phyloP scores from a whole-genome alignment of 2,797 vertebrate species.

The Momotus momota region DNA sequence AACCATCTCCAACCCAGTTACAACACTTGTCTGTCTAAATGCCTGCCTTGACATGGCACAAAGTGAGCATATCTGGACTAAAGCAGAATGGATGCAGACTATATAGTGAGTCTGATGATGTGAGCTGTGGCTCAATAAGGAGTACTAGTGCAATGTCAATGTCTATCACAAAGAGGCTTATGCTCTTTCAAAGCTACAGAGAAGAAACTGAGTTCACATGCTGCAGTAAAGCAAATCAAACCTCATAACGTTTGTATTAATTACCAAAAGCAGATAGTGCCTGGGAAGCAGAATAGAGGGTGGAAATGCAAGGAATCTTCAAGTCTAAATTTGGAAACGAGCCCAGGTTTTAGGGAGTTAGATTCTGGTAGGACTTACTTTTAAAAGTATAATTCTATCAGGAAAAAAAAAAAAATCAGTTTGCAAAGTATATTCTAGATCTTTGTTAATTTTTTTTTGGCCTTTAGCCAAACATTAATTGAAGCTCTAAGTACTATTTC shows the following conservation, averaged over 20 bases:
- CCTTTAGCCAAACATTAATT: slow-evolving; percentile 39
- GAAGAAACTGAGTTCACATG: slow-evolving; percentile 78
- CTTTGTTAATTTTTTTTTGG: slow-evolving; percentile 14
- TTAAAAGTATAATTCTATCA: slow-evolving; percentile 60
- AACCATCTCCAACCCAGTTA: not conserved
- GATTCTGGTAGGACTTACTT: slow-evolving; percentile 18
- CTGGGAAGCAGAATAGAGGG: slow-evolving; percentile 55
- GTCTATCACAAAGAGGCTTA: slow-evolving; percentile 72
- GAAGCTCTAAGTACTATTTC: slow-evolving; percentile 41
- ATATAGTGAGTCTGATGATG: not conserved
- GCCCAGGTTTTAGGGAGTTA: slow-evolving; percentile 22
- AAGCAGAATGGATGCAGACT: slow-evolving; percentile 48
- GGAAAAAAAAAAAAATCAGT: not conserved
- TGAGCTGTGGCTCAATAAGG: slow-evolving; percentile 49
- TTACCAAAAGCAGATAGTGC: slow-evolving; percentile 66
- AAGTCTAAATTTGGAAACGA: slow-evolving; percentile 58
- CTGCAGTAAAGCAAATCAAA: slow-evolving; percentile 75
- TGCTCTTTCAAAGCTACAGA: slow-evolving; percentile 68
- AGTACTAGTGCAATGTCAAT: slow-evolving; percentile 26
- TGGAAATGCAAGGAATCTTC: slow-evolving; percentile 57
- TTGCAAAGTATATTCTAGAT: slow-evolving; percentile 11
- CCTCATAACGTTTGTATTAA: slow-evolving; percentile 74
- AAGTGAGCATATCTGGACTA: not conserved
- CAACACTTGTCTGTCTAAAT: not conserved
- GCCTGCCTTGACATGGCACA: not conserved